Evolutionary conservation across 2,888 invertebrate species (phyloP).

Genomic region (Rhogogaster chlorosoma): DNA sequence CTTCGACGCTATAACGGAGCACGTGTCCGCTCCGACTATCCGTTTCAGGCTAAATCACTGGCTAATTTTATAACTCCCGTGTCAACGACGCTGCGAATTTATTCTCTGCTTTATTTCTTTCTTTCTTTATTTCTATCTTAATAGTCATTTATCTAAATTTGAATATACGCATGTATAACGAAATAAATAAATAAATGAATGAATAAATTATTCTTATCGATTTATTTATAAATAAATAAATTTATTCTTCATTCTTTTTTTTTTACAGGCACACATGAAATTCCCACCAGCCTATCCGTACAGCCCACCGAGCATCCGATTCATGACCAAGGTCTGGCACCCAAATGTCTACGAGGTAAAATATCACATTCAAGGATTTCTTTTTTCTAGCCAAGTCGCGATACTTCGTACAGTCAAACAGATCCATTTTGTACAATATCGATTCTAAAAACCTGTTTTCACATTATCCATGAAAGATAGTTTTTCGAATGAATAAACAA

Average conservation of each 20-base stretch:
- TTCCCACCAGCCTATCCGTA: conserved; percentile 99
- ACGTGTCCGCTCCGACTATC: not conserved
- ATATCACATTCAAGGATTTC: not conserved
- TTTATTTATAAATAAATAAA: not conserved
- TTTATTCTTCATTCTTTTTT: conserved; percentile 41
- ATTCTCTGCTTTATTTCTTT: not conserved
- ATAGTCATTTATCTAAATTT: not conserved
- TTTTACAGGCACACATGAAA: conserved; percentile 97
- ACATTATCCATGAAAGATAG: too few species aligned
- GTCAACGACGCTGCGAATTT: not conserved
- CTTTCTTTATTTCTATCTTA: not conserved
- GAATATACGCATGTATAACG: not conserved
- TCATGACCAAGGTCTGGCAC: conserved; percentile 99
- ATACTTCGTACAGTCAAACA: too few species aligned
- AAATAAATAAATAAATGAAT: not conserved
- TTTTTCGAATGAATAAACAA: too few species aligned
- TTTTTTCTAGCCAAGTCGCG: too few species aligned
- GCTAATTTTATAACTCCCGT: conserved; percentile 17
- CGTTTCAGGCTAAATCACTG: conserved; percentile 18
- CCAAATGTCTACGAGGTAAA: conserved; percentile 99
- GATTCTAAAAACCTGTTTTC: too few species aligned
- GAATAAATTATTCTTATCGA: not conserved
- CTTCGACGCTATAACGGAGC: not conserved
- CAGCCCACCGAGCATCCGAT: conserved; percentile 98
- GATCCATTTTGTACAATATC: too few species aligned